phyloP scores from a whole-genome alignment of 1,140 invertebrate species.

The Aphelenchoides besseyi region DNA sequence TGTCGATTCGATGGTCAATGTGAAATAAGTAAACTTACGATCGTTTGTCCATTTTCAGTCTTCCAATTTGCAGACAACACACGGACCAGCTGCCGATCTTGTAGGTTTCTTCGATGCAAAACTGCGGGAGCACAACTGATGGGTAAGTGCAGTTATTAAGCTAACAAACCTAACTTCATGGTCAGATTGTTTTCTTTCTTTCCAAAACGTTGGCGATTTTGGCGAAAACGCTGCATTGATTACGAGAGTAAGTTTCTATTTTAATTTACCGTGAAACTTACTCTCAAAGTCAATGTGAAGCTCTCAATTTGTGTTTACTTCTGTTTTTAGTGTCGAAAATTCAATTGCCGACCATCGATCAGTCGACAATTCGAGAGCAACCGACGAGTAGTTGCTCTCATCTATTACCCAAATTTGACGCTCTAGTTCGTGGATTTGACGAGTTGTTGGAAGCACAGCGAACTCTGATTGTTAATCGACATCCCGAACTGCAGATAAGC shows the following conservation, averaged over 20 bases:
- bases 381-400: neutral
- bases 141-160: neutral
- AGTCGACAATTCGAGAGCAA: neutral
- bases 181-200: neutral
- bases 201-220: neutral
- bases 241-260: neutral
- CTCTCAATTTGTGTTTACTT: neutral
- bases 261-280: neutral
- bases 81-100: neutral
- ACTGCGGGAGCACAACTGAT: neutral
- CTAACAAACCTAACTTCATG: neutral
- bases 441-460: neutral
- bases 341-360: neutral
- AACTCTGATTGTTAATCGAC: neutral
- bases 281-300: neutral
- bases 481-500: neutral
- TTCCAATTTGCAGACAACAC: constrained; percentile 5
- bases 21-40: neutral
- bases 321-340: neutral
- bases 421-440: neutral
- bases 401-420: neutral
- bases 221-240: neutral
- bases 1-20: neutral
- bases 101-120: neutral
- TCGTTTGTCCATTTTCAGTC: neutral